Evolutionary conservation across 1,140 invertebrate species (phyloP), one percentile per base, ranked within the genome.

Genomic region (Cydia strobilella): DNA sequence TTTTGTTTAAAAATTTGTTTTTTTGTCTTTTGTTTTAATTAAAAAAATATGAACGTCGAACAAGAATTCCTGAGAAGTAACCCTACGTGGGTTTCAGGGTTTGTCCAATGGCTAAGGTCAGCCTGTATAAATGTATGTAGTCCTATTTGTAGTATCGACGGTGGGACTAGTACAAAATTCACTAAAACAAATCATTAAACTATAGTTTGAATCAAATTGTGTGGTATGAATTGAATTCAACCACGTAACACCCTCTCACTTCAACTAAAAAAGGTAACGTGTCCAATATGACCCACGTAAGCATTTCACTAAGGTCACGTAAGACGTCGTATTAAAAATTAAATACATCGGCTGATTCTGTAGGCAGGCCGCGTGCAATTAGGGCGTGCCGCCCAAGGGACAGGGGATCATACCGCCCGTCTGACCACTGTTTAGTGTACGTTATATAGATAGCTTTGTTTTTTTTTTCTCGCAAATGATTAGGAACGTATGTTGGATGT

Each of bases 301-400:
- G 65, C 65, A 69, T 69, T 69, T 42, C 35, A 69, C 31, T 69
- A 77, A 79, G 75, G 66, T 83, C 75, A 75, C 76, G 74, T 74
- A 75, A 79, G 80, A 78, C 74, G 76, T 76, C 23, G 74, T 77
- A 83, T 80, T 78, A 80, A 74, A 81, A 82, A 87, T 86, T 87
- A 85, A 86, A 85, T 88, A 85, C 82, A 84, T 62, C 77, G 74
- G 76, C 74, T 80, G 76, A 83, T 86, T 85, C 77, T 74, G 75
- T 72, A 87, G 83, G 82, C 84, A 74, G 82, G 76, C 82, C 86
- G 84, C 87, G 86, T 89, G 80, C 85, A 88, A 90, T 89, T 90
- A 90, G 85, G 84, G 82, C 76, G 77, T 66, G 27, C 74, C 81
- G 85, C 86, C 80, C 82, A n/a, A 23, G 83, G 81, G 85, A 87